Percentiles rank a stretch among this genome's conserved stretches.
Evolutionary conservation across 2,888 invertebrate genomes (phyloP).

Genomic region (Pandemis corylana): DNA sequence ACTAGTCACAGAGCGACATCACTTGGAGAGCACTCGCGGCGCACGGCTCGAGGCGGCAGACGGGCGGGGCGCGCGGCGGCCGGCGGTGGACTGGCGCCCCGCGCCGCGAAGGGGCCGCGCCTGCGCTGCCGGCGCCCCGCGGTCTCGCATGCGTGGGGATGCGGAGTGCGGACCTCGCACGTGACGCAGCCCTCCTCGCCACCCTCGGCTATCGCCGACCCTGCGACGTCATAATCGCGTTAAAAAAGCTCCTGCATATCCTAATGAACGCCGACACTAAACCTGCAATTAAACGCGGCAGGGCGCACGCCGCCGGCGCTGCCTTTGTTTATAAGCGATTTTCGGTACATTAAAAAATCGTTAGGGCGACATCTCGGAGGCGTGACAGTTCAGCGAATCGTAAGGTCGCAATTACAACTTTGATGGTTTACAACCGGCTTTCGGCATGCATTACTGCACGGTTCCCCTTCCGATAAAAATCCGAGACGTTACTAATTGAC

Average conservation of each 20-base stretch:
- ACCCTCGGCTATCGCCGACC: constrained; percentile 70
- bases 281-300: constrained; percentile 77
- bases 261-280: constrained; percentile 79
- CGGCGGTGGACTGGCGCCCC: constrained; percentile 83
- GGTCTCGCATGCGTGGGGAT: constrained; percentile 84
- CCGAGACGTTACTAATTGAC: constrained; percentile 66
- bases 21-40: constrained; percentile 78
- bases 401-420: constrained; percentile 76
- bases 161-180: constrained; percentile 84
- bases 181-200: constrained; percentile 84
- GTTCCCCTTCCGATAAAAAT: constrained; percentile 64
- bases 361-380: constrained; percentile 65
- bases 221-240: constrained; percentile 82
- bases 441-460: constrained; percentile 61
- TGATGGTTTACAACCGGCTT: constrained; percentile 62
- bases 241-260: constrained; percentile 82
- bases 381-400: constrained; percentile 72
- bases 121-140: constrained; percentile 79
- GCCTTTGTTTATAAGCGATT: constrained; percentile 72
- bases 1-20: constrained; percentile 84
- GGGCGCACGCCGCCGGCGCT: constrained; percentile 57
- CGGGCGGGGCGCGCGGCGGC: constrained; percentile 80
- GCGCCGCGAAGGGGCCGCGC: constrained; percentile 80
- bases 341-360: constrained; percentile 74
- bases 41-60: constrained; percentile 55